Evolutionary conservation across 2,888 invertebrate genomes (phyloP).

Genomic region (Lochmaea capreae): DNA sequence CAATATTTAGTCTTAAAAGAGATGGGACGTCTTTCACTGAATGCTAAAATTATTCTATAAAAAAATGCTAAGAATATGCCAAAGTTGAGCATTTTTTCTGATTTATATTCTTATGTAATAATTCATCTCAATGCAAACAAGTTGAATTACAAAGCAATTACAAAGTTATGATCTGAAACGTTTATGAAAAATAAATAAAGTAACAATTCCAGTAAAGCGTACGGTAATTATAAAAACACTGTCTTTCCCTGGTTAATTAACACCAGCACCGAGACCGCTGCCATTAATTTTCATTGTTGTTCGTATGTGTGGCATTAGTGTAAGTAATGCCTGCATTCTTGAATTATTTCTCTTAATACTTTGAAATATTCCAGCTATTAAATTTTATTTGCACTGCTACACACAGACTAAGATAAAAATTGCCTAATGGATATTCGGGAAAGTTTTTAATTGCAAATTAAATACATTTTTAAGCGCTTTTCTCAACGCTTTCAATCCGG

Average conservation of each 20-base stretch:
- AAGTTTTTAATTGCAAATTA: conserved; percentile 16
- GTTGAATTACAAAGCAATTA: conserved; percentile 26
- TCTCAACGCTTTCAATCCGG: neutral
- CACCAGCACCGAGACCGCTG: conserved; percentile 47
- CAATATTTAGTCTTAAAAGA: too few species aligned
- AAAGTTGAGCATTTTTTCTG: too few species aligned
- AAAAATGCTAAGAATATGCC: too few species aligned
- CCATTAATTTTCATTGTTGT: conserved; percentile 53
- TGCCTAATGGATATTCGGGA: conserved; percentile 28
- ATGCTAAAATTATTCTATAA: too few species aligned
- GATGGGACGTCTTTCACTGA: too few species aligned
- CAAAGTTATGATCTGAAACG: conserved; percentile 33
- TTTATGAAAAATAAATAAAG: conserved; percentile 47
- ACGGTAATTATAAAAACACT: conserved; percentile 53
- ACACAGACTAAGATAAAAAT: conserved; percentile 30
- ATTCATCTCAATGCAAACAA: conserved; percentile 11
- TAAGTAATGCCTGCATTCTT: conserved; percentile 50
- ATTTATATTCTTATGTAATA: neutral
- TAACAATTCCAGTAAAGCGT: conserved; percentile 50
- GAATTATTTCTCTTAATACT: conserved; percentile 50
- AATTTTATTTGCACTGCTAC: conserved; percentile 33
- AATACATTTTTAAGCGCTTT: neutral
- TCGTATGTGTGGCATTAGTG: conserved; percentile 48
- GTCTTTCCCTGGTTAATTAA: conserved; percentile 54
- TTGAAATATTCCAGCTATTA: conserved; percentile 42